Evolutionary conservation across 2,888 invertebrate genomes (phyloP).

Genomic region (Lasioglossum figueresi): DNA sequence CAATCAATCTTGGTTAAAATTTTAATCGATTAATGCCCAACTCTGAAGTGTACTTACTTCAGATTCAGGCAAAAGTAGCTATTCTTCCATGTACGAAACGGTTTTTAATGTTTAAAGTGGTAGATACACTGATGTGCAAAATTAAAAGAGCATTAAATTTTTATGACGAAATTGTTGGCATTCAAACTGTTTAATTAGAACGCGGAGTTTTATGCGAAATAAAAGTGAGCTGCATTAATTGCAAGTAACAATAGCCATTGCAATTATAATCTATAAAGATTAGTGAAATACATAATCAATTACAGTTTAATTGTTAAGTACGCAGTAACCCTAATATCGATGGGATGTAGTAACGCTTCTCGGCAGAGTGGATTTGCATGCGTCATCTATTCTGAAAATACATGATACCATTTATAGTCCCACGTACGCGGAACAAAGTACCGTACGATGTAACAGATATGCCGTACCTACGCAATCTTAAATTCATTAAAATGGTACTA

Average conservation of each 20-base stretch:
- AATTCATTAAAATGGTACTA: conserved; percentile 14
- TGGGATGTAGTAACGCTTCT: neutral
- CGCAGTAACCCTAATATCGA: neutral
- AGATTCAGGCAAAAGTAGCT: neutral
- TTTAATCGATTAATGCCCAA: too few relatives aligned
- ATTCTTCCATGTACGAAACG: neutral
- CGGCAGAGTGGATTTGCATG: neutral
- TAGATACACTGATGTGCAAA: neutral
- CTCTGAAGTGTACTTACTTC: neutral
- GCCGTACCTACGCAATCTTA: neutral
- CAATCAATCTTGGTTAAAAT: too few relatives aligned
- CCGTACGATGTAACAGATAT: neutral
- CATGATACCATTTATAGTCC: neutral
- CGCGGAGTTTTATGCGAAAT: neutral
- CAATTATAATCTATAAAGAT: neutral
- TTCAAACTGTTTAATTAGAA: neutral
- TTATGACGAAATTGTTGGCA: neutral
- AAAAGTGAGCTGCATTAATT: neutral
- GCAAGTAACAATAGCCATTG: neutral
- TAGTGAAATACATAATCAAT: neutral
- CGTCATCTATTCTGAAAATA: conserved; percentile 1
- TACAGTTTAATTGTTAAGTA: neutral
- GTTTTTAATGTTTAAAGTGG: neutral
- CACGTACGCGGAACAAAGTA: neutral
- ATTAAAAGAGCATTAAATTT: neutral